Evolutionary conservation across 1,140 invertebrate genomes (phyloP), one percentile per base, ranked within the genome.

Genomic region (Drosophila nebulosa): DNA sequence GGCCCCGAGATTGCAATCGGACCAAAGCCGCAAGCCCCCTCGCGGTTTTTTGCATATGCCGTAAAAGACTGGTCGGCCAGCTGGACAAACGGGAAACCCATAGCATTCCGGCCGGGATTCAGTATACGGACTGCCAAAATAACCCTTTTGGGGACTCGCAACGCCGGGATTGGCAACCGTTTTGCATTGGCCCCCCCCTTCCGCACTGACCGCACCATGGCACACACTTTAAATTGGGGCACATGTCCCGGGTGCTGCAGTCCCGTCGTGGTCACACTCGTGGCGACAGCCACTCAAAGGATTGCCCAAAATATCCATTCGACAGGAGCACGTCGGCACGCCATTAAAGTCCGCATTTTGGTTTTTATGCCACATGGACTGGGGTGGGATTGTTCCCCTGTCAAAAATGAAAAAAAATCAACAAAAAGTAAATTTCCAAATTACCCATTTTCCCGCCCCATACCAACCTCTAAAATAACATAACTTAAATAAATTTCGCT

Each of bases 131-230:
- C 95, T 95, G 72, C 96, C 96, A 61, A 95, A 93, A 91, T 96
- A 96, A 10, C 95, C 95, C 94, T 94, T n/a, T 94, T 5, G 96
- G 96, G 85, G 96, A 97, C 72, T 94, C 95, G 91, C 97, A 3
- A 96, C 94, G 60, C 94, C 93, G 90, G 98, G 97, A 75, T 95
- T 95, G 27, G 93, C 78, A 1, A 96, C 96, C 0, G 92, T 92
- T 56, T 95, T 93, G 83, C 97, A 98, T 65, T 95, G 94, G 1
- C 97, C 96, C 58, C n/a, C 94, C 95, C 12, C 94, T 92, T 4
- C 96, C 97, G 79, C 97, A 98, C 67, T 96, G 94, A 7, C 92
- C 90, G 90, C 97, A 97, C 0, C 96, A 95, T 69, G 95, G 95
- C 61, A 94, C 93, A 90, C 97, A 98, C 78, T 94, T 95, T 78